Base-by-base conservation (phyloP, 2,888 invertebrate species). In the Thalpophila matura region DNA sequence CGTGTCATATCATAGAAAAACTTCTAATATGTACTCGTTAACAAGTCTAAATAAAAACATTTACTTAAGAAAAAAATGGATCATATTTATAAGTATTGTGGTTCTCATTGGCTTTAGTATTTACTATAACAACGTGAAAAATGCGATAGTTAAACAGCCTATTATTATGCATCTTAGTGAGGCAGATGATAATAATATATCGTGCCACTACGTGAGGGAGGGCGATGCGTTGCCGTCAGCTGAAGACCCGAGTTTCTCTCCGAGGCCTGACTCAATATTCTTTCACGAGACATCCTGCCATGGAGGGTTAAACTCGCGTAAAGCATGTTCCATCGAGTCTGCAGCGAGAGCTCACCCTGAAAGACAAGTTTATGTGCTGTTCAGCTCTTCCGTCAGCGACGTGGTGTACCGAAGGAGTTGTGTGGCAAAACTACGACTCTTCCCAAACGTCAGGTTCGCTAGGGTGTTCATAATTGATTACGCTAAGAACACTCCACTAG, bases 271-370 rank as follows among this genome's bases (percentile, higher is more conserved):
- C 83, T 95, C 96, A 10, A 96, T 97, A 70, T 97, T 97, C 83
- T 97, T 97, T 79, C 95, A 96, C 73, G 97, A 97, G 80, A 96
- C 97, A 0, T 96, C 96, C 0, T 97, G 97, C 78, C 92, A 88
- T 1, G 92, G 94, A 4, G 82, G 87, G 0, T 83, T 97, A 29
- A 94, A 91, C 18, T 81, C 95, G 0, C 91, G 97, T 16, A 96
- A 97, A 81, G 96, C 96, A 0, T 97, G 97, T 81, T 96, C 97
- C 0, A 95, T 97, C 0, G 97, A 97, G 88, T 96, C 97, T 0
- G 96, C 97, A 0, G 96, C 97, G 0, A 89, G 88, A 64, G 89
- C 95, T 76, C 96, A 97, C 80, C 96, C 96, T 0, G 85, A 91
- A 33, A 92, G 91, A 81, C 92, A 95, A 40, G 91, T 97, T 0